Evolutionary conservation across 1,140 invertebrate genomes (phyloP).

Genomic region (Euura lappo): DNA sequence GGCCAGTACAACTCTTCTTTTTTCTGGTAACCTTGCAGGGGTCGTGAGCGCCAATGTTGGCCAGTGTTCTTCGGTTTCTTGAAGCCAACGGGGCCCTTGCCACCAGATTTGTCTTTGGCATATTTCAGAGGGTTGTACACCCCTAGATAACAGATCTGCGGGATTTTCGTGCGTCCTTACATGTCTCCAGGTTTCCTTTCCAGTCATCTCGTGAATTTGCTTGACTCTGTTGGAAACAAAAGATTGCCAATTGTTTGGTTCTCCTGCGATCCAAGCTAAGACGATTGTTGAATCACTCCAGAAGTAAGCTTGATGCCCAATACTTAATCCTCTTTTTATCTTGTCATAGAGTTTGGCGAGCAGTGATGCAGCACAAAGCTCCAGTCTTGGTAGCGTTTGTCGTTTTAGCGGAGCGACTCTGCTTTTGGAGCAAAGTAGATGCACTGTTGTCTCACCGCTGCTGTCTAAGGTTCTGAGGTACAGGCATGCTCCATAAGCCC

Average conservation of each 20-base stretch:
- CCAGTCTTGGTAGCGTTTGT: slow-evolving; percentile 55
- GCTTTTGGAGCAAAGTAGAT: slow-evolving; percentile 37
- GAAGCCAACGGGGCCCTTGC: not conserved
- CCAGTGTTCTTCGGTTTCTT: not conserved
- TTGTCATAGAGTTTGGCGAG: slow-evolving; percentile 35
- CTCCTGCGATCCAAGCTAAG: slow-evolving; percentile 35
- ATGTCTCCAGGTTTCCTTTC: slow-evolving; percentile 27
- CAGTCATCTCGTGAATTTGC: slow-evolving; percentile 37
- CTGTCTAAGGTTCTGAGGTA: slow-evolving; percentile 42
- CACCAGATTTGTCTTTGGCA: slow-evolving; percentile 10
- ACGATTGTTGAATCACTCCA: slow-evolving; percentile 29
- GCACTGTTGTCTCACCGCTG: slow-evolving; percentile 16
- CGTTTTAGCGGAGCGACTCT: slow-evolving; percentile 41
- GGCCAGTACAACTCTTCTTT: not conserved
- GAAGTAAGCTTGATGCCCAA: not conserved
- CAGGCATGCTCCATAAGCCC: slow-evolving; percentile 47
- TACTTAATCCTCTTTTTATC: slow-evolving; percentile 1
- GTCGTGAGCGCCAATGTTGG: not conserved
- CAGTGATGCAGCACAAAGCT: slow-evolving; percentile 53
- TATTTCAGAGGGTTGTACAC: slow-evolving; percentile 16
- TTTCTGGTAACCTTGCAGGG: not conserved
- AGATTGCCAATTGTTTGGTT: slow-evolving; percentile 32
- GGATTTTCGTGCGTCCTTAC: slow-evolving; percentile 31
- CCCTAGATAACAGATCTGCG: slow-evolving; percentile 35
- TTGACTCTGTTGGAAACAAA: slow-evolving; percentile 46